Evolutionary conservation across 2,888 invertebrate species (phyloP), one percentile per base, ranked within the genome.

Genomic region (Cyclophora albipunctata): DNA sequence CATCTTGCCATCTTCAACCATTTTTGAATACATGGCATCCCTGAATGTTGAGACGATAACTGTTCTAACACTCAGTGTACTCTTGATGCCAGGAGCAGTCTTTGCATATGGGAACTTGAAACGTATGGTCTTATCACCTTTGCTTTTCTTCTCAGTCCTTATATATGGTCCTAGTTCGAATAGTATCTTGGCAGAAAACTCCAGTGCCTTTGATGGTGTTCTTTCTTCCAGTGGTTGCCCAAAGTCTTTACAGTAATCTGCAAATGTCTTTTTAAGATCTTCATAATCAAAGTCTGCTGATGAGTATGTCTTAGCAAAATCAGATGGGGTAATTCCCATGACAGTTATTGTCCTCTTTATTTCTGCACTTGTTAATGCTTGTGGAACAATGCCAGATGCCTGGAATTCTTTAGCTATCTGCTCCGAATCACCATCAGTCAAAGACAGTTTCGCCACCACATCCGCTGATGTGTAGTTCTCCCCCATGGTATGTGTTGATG

Each of bases 201-300:
- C 48, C 6, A 48, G 6, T 43, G 48, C 57, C 1, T 57, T 53
- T 45, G 53, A 57, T 37, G 55, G 45, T 3, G 51, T 52, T 34
- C 6, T 37, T 5, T 37, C 37, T 37, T 4, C 4, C 5, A 37
- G 5, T 5, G 4, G 4, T 5, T 37, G 4, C 4, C 5, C 5
- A 37, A 5, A 48, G 37, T 48, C 48, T 44, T 44, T 48, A 33
- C 48, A 44, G 37, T 48, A 33, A 5, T 43, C 37, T 3, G 0
- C 6, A 33, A 48, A 48, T 40, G 7, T 7, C 1, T 6, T 33
- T 3, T 4, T 20, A 4, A 48, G 7, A 1, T 37, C 20, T 6
- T 44, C 4, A 33, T 44, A 48, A 7, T 48, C 40, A 44, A 48
- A 48, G 7, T 48, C 48, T 7, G 44, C 40, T 4, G 48, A 34